phyloP scores from a whole-genome alignment of 2,113 vertebrate species.

The Acanthisitta chloris region DNA sequence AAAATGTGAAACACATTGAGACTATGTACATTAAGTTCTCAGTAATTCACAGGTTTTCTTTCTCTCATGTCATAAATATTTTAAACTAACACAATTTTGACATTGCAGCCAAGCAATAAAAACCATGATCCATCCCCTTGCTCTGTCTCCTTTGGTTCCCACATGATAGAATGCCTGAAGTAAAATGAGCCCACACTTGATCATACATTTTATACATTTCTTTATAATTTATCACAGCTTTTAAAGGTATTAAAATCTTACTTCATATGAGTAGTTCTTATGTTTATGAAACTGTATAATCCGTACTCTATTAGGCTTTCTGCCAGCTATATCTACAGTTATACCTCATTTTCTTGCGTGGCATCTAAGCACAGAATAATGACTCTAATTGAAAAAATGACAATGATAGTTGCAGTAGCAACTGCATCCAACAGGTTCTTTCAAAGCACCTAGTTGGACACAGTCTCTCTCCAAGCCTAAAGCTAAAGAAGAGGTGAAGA shows the following conservation, averaged over 20 bases:
- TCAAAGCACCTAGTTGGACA: neutral
- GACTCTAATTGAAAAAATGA: neutral
- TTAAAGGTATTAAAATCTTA: constrained; percentile 40
- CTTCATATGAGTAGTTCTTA: neutral
- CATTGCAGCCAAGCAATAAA: constrained; percentile 28
- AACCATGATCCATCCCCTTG: neutral
- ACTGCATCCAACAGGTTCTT: neutral
- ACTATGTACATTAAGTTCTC: neutral
- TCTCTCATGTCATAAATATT: constrained; percentile 15
- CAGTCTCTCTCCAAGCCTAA: neutral
- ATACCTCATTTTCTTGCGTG: neutral
- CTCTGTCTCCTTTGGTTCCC: neutral
- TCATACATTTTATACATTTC: constrained; percentile 14
- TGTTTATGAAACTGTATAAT: neutral
- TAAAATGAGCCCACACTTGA: constrained; percentile 17
- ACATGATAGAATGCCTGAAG: neutral
- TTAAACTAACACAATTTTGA: neutral
- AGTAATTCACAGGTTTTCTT: constrained; percentile 38
- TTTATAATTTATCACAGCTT: constrained; percentile 37
- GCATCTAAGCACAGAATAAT: neutral
- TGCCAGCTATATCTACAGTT: neutral
- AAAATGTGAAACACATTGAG: constrained; percentile 15
- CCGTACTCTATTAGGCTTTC: neutral
- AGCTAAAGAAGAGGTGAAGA: neutral
- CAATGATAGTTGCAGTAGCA: neutral